Conservation (phyloP, 2,888 invertebrate genomes). For the Orthosia cruda region DNA sequence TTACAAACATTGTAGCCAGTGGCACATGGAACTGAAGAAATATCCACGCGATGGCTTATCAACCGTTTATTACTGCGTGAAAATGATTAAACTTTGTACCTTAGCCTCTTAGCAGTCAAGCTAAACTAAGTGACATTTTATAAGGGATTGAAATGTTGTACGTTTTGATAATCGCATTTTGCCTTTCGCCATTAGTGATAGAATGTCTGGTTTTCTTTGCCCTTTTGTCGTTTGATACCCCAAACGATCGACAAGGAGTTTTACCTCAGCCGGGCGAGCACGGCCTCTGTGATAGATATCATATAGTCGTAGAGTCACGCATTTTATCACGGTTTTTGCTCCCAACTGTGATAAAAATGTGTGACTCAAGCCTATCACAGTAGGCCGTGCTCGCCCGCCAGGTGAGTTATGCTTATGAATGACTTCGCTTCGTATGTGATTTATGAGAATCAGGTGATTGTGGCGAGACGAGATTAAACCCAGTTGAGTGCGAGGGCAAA, state of each 20-base stretch:
- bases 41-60: constrained; percentile 30
- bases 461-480: background rate
- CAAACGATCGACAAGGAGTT: constrained; percentile 5
- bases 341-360: no score
- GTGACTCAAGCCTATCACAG: no score
- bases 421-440: background rate
- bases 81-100: constrained; percentile 25
- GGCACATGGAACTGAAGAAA: constrained; percentile 46
- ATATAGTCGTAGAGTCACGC: no score
- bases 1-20: constrained; percentile 58
- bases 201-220: no score
- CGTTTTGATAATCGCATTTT: no score
- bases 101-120: background rate
- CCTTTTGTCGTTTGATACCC: background rate
- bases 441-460: background rate
- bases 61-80: constrained; percentile 8
- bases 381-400: no score
- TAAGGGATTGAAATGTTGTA: no score
- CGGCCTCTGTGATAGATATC: no score
- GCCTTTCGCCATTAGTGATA: no score
- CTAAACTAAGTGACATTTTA: no score
- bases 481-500: background rate
- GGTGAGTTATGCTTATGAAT: constrained; percentile 10
- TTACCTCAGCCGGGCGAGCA: background rate
- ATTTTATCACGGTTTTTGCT: no score